Conservation (phyloP, 2,888 invertebrate species). For the Saturnia pavonia region DNA sequence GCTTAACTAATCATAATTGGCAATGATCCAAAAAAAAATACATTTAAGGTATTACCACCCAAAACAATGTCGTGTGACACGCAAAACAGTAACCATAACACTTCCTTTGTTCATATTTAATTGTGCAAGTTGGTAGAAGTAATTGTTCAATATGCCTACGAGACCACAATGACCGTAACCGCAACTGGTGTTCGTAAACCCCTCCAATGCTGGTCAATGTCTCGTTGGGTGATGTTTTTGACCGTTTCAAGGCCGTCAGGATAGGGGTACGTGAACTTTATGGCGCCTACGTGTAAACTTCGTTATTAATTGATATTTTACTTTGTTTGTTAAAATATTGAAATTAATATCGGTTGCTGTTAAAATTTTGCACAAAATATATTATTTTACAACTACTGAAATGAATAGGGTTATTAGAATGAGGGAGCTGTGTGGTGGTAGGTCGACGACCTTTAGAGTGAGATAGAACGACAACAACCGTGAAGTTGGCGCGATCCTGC, state of each 20-base stretch:
- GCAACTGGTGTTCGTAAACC: slow-evolving; percentile 53
- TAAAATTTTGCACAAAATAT: slow-evolving; percentile 45
- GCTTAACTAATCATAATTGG: slow-evolving; percentile 7
- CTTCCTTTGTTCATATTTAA: slow-evolving; percentile 69
- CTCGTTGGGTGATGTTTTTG: slow-evolving; percentile 63
- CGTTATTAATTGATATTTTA: neutral
- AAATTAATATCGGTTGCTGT: slow-evolving; percentile 24
- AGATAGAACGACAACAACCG: slow-evolving; percentile 78
- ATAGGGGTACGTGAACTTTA: slow-evolving; percentile 64
- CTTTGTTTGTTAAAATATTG: neutral
- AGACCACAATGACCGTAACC: slow-evolving; percentile 58
- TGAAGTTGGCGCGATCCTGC: slow-evolving; percentile 70
- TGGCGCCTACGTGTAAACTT: slow-evolving; percentile 37
- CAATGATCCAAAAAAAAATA: neutral
- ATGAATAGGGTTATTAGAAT: slow-evolving; percentile 74
- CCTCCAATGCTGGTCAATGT: slow-evolving; percentile 66
- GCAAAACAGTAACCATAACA: slow-evolving; percentile 60
- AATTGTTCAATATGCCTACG: slow-evolving; percentile 66
- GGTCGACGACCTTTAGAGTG: slow-evolving; percentile 78
- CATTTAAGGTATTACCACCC: slow-evolving; percentile 50
- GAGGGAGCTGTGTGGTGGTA: slow-evolving; percentile 66
- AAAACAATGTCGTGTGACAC: slow-evolving; percentile 61
- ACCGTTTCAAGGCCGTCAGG: slow-evolving; percentile 74
- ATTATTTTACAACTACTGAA: slow-evolving; percentile 51
- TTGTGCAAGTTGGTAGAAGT: slow-evolving; percentile 69